Conservation (phyloP, 2,888 invertebrate species). For the Chaetogeoica ovagalla region DNA sequence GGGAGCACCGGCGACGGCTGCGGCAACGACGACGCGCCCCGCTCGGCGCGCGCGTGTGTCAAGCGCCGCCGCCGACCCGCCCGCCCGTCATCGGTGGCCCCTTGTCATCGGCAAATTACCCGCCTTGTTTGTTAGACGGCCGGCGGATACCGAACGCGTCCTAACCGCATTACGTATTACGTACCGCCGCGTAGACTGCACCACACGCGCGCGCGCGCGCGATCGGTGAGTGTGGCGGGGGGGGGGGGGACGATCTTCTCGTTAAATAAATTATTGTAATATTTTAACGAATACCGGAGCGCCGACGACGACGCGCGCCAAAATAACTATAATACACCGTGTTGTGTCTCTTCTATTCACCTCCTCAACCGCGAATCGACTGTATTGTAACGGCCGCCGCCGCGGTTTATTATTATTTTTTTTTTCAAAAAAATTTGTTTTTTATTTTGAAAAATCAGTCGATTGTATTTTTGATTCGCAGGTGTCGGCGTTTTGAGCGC, state of each 20-base stretch:
- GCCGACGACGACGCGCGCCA: no score
- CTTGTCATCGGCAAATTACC: constrained; percentile 53
- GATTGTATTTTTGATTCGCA: no score
- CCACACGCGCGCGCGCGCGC: not conserved
- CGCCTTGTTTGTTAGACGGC: constrained; percentile 48
- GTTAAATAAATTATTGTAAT: constrained; percentile 19
- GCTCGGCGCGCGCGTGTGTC: constrained; percentile 33
- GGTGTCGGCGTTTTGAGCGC: no score
- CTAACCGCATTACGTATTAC: constrained; percentile 48
- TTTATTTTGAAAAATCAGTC: no score
- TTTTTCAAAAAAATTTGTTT: no score
- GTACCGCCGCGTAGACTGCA: constrained; percentile 21
- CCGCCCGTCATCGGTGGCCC: constrained; percentile 38
- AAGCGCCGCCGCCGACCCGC: constrained; percentile 51
- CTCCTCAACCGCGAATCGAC: no score
- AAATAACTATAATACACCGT: no score
- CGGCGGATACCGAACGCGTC: constrained; percentile 54
- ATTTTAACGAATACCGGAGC: constrained; percentile 9
- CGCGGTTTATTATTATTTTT: no score
- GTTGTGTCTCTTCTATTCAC: no score
- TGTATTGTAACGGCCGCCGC: no score
- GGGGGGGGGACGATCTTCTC: no score
- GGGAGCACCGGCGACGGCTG: constrained; percentile 14
- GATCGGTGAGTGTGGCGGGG: no score
- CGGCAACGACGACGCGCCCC: constrained; percentile 40